Evolutionary conservation across 2,888 invertebrate species (phyloP), one percentile per base, ranked within the genome.

Genomic region (Oxystoma pomonae): DNA sequence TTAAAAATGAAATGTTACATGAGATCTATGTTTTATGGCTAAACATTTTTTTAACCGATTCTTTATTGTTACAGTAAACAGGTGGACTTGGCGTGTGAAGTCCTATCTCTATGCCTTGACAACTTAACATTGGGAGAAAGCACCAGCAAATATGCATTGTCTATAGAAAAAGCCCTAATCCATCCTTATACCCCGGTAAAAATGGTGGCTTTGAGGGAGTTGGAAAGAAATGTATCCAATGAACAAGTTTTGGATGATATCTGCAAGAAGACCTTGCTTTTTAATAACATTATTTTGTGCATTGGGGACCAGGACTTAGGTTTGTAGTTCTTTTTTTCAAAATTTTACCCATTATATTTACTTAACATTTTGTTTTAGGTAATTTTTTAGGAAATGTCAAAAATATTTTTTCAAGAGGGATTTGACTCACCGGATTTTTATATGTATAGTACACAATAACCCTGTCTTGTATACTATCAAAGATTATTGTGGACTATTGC

Each of bases 131-230:
- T 87, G 57, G 84, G 84, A n/a, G 84, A 86, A 68, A 82, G 86
- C 22, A 80, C 88, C 1, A 83, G 81, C 70, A 82, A 84, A 61
- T 87, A 88, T 73, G 85, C 85, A 18, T 78, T 81, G 21, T 79
- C 86, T 59, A 76, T 90, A 20, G 85, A 86, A 78, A 83, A 84
- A 68, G 83, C 89, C 52, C 78, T 92, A 51, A 80, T 82, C 0
- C 89, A 91, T 77, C 84, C 85, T 16, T 84, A 84, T 69, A 72
- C 82, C n/a, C 82, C 83, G 71, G 87, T 90, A 0, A 85, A 89
- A 63, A 80, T 82, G 65, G 81, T 88, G 70, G 89, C 88, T 19
- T 74, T 91, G 35, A 83, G 85, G 70, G 86, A 88, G 80, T 86
- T 91, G 57, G 68, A 75, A 62, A 70, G 78, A 17, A 76, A 74